These are phyloP conservation scores for Aplocera efformata DNA, from an alignment of 2,888 invertebrate genomes.

Conservation along the genomic window DNA sequence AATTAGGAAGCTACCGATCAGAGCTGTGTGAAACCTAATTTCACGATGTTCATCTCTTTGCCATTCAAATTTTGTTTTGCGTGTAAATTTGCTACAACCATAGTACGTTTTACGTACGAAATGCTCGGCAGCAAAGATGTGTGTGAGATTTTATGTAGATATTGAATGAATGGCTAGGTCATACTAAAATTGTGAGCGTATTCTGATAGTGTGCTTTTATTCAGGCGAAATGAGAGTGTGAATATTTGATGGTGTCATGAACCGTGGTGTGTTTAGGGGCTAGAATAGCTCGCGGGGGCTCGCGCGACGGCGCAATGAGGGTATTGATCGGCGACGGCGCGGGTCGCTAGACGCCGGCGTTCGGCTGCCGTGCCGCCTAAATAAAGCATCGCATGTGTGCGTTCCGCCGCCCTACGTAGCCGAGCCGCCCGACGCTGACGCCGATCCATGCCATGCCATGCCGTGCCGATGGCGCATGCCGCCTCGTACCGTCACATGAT, in stretches of 20 bases:
- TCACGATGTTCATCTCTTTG: too few relatives aligned
- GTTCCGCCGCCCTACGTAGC: slow-evolving; percentile 62
- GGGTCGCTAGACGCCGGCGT: slow-evolving; percentile 75
- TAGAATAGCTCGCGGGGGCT: slow-evolving; percentile 63
- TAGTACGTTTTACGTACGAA: too few relatives aligned
- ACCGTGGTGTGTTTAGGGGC: slow-evolving; percentile 65
- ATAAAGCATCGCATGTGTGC: slow-evolving; percentile 77
- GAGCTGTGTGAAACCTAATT: neutral
- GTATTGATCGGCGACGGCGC: slow-evolving; percentile 75
- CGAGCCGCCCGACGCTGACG: slow-evolving; percentile 34
- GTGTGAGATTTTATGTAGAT: too few relatives aligned
- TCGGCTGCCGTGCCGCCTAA: slow-evolving; percentile 74
- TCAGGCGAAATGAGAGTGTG: slow-evolving; percentile 67
- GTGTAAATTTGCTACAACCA: too few relatives aligned
- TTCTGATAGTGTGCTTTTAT: slow-evolving; percentile 50
- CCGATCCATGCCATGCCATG: slow-evolving; percentile 26
- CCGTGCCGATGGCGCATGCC: slow-evolving; percentile 20
- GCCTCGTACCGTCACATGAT: slow-evolving; percentile 16
- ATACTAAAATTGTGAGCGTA: slow-evolving; percentile 29
- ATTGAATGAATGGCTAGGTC: too few relatives aligned
- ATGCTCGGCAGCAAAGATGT: too few relatives aligned
- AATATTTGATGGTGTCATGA: slow-evolving; percentile 77
- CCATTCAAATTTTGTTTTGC: too few relatives aligned
- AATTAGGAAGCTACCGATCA: slow-evolving; percentile 12
- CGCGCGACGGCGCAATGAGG: slow-evolving; percentile 76